phyloP scores from a whole-genome alignment of 2,113 vertebrate species.

The Hippocampus zosterae region DNA sequence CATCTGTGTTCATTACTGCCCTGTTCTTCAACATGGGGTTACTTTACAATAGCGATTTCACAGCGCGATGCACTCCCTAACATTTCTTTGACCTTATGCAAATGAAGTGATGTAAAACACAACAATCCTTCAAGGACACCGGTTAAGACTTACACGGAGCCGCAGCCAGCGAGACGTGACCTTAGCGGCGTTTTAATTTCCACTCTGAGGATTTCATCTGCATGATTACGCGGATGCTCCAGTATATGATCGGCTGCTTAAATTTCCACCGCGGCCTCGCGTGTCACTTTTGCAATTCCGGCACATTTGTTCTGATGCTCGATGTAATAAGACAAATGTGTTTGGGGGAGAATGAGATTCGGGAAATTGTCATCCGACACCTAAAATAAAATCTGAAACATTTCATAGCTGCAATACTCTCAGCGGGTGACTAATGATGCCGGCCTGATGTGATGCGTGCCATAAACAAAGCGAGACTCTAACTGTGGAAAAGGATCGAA shows the following conservation, averaged over 20 bases:
- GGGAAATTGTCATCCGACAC: neutral
- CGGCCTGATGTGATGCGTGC: neutral
- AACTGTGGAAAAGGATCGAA: neutral
- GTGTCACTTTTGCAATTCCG: neutral
- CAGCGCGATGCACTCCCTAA: slow-evolving; percentile 1
- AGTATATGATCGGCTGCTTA: neutral
- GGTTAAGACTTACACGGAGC: neutral
- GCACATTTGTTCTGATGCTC: neutral
- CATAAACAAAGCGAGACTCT: neutral
- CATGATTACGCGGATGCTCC: slow-evolving; percentile 5
- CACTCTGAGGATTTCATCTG: slow-evolving; percentile 6
- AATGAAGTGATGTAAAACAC: slow-evolving; percentile 6
- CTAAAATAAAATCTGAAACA: neutral
- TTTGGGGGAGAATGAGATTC: neutral
- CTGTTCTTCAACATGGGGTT: neutral
- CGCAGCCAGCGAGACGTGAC: slow-evolving; percentile 2
- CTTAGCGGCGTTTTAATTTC: slow-evolving; percentile 4
- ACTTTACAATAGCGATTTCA: neutral
- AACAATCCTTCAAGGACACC: slow-evolving; percentile 8
- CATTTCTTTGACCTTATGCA: slow-evolving; percentile 10
- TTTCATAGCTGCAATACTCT: neutral
- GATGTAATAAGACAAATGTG: neutral
- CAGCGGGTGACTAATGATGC: neutral
- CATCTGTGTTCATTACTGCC: neutral
- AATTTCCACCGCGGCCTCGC: neutral